Evolutionary conservation across 2,113 vertebrate genomes (phyloP).

Genomic region (Myotis yumanensis): DNA sequence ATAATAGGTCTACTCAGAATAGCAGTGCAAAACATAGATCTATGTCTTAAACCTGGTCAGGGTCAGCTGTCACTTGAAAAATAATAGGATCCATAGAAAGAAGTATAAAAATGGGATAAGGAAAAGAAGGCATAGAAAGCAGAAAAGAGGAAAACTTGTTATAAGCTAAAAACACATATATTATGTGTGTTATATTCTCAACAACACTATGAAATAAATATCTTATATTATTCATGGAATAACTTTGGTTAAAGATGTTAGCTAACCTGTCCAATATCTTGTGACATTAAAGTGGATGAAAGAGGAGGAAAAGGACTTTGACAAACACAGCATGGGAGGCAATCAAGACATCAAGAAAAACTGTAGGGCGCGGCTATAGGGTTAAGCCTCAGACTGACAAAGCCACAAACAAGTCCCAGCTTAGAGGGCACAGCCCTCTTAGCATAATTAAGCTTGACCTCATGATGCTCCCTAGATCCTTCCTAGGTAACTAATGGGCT

Average conservation of each 20-base stretch:
- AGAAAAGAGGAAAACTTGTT: neutral
- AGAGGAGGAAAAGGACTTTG: neutral
- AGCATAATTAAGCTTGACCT: too few relatives aligned
- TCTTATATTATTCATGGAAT: neutral
- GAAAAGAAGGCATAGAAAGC: neutral
- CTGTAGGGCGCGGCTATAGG: neutral
- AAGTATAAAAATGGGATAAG: slow-evolving; percentile 1
- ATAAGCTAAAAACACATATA: neutral
- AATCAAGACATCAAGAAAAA: neutral
- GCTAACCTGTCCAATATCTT: neutral
- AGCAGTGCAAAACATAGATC: neutral
- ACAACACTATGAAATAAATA: neutral
- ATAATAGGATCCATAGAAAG: neutral
- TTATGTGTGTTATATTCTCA: neutral
- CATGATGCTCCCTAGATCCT: too few relatives aligned
- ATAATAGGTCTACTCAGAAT: neutral
- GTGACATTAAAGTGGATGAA: neutral
- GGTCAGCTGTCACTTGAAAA: neutral
- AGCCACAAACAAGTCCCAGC: too few relatives aligned
- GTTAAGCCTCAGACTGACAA: too few relatives aligned
- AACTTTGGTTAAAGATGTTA: neutral
- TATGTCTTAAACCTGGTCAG: neutral
- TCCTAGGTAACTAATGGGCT: too few relatives aligned
- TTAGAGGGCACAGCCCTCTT: too few relatives aligned
- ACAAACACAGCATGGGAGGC: neutral